These are phyloP conservation scores for Riptortus pedestris DNA, from an alignment of 1,140 invertebrate species.

Conservation along the genomic window DNA sequence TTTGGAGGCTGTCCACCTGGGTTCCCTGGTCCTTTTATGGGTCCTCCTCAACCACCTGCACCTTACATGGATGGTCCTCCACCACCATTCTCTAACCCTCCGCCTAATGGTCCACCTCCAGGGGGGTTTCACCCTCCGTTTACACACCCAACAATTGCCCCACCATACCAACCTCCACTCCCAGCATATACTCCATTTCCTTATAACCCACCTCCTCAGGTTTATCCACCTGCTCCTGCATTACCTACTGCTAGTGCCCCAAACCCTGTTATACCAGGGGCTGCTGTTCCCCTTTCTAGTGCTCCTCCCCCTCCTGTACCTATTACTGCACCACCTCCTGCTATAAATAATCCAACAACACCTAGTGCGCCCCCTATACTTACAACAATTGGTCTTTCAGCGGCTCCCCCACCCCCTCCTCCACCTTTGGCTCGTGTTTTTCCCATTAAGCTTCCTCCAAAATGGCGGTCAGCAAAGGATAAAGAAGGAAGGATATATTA, in stretches of 20 bases:
- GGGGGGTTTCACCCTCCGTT: constrained; percentile 36
- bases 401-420: constrained; percentile 28
- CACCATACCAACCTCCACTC: constrained; percentile 30
- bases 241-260: constrained; percentile 32
- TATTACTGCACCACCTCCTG: too few relatives aligned
- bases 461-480: constrained; percentile 78
- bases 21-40: neutral
- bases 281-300: constrained; percentile 31
- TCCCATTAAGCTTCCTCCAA: constrained; percentile 58
- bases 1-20: constrained; percentile 1
- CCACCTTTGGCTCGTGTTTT: constrained; percentile 25
- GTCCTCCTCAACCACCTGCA: constrained; percentile 7
- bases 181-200: constrained; percentile 14
- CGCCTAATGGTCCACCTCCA: constrained; percentile 43
- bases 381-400: constrained; percentile 11
- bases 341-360: constrained; percentile 17
- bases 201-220: constrained; percentile 15
- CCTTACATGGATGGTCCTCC: constrained; percentile 43
- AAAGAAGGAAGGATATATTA: constrained; percentile 76
- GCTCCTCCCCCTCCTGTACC: constrained; percentile 13
- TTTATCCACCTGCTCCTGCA: neutral
- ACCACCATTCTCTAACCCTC: constrained; percentile 42
- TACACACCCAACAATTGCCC: constrained; percentile 30
- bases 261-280: constrained; percentile 32
- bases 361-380: constrained; percentile 31